Evolutionary conservation across 2,888 invertebrate genomes (phyloP), one percentile per base, ranked within the genome.

Genomic region (Teleogryllus oceanicus): DNA sequence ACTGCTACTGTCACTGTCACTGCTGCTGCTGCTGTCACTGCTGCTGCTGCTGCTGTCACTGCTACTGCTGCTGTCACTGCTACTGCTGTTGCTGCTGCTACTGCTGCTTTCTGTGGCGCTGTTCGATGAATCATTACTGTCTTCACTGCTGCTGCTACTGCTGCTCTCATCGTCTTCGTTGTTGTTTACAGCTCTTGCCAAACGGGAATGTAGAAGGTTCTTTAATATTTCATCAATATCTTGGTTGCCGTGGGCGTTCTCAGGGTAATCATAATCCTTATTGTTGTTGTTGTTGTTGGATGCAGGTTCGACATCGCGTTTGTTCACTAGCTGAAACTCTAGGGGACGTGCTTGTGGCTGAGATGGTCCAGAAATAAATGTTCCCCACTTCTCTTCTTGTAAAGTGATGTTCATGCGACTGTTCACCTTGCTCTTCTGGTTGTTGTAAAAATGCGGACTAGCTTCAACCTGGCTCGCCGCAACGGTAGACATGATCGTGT

Each of bases 91-190:
- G 37, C 37, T 37, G 37, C 37, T 37, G 37, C 37, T 37, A 37
- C 8, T 8, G 37, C 37, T 37, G 75, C 76, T 79, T 62, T 82
- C 80, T 80, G 77, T 79, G 80, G 77, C 77, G 77, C 76, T 81
- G 80, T 80, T 81, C 75, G 78, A 83, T 37, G 80, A 75, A 8
- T 50, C 50, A 16, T 20, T 75, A n/a, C 24, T 75, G 77, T 50
- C 79, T 37, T 76, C 74, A 62, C 78, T 81, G 74, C 51, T 74
- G 13, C 74, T 49, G 49, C 81, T 83, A 77, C 80, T 76, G 79
- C 84, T 85, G 21, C 78, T 76, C 24, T 81, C 75, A 11, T 81
- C 75, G 8, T 62, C n/a, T 16, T 62, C 16, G 12, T 62, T 12
- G 11, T 62, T 62, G n/a, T 62, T 62, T 5, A 62, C 16, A 62